Percentiles rank a stretch among this genome's conserved stretches.
Conservation (phyloP, 2,797 vertebrate genomes). For the Catostomus latipinnis region DNA sequence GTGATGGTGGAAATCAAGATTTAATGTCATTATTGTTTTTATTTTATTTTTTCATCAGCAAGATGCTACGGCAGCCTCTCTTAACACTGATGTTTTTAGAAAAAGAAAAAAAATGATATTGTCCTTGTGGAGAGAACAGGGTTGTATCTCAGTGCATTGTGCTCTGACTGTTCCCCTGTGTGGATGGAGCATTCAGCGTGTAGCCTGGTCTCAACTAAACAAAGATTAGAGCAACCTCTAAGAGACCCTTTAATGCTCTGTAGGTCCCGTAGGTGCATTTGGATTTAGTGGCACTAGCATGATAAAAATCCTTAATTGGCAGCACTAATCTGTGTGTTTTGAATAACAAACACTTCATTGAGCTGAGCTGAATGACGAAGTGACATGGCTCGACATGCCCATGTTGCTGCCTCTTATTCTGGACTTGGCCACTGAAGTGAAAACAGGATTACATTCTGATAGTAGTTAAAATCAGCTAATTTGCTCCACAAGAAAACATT, state of each 20-base stretch:
- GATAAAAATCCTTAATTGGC: conserved; percentile 74
- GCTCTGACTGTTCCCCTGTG: conserved; percentile 56
- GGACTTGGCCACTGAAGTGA: conserved; percentile 9
- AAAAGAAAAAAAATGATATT: background rate
- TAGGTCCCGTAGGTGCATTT: conserved; percentile 70
- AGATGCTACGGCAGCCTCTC: background rate
- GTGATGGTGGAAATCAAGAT: background rate
- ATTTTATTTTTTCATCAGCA: background rate
- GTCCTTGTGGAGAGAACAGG: background rate
- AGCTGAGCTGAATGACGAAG: conserved; percentile 32
- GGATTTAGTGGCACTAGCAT: conserved; percentile 67
- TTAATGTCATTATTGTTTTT: background rate
- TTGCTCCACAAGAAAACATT: conserved; percentile 20
- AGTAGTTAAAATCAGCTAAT: background rate
- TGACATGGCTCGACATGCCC: conserved; percentile 5
- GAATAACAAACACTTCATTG: conserved; percentile 65
- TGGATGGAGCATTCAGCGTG: conserved; percentile 60
- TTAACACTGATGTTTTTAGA: background rate
- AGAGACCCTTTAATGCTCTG: conserved; percentile 66
- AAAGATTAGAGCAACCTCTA: conserved; percentile 66
- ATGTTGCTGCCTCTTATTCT: conserved; percentile 30
- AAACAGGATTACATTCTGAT: conserved; percentile 36
- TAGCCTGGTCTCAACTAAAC: conserved; percentile 61
- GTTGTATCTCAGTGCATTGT: background rate
- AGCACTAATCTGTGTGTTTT: conserved; percentile 72